Evolutionary conservation across 2,888 invertebrate species (phyloP).

Genomic region (Teinopalpus imperialis): DNA sequence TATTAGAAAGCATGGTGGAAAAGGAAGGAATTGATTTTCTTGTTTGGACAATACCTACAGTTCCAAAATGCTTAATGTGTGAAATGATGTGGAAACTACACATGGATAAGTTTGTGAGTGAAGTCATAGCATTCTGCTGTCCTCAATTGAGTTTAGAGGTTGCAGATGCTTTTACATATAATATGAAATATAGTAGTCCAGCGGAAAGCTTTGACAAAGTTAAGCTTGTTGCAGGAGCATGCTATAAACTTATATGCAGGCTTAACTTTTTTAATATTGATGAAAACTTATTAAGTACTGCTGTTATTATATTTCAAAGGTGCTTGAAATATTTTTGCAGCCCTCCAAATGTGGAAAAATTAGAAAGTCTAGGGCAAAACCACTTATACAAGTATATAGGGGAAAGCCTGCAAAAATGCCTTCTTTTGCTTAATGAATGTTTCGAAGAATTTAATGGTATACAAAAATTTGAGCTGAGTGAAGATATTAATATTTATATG

Average conservation of each 20-base stretch:
- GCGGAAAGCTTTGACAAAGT: constrained; percentile 49
- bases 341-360: constrained; percentile 54
- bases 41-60: constrained; percentile 61
- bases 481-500: constrained; percentile 47
- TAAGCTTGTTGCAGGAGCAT: constrained; percentile 46
- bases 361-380: constrained; percentile 49
- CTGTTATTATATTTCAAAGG: constrained; percentile 49
- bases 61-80: constrained; percentile 62
- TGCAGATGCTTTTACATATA: constrained; percentile 50
- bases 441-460: constrained; percentile 40
- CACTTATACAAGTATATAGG: constrained; percentile 58
- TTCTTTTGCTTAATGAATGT: constrained; percentile 47
- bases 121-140: constrained; percentile 53
- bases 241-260: constrained; percentile 55
- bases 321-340: constrained; percentile 53
- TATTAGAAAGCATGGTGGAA: constrained; percentile 53
- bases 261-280: constrained; percentile 51
- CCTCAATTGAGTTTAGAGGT: constrained; percentile 60
- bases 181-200: constrained; percentile 61
- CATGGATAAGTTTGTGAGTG: constrained; percentile 57
- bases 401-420: constrained; percentile 45
- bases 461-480: constrained; percentile 40
- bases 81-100: constrained; percentile 63
- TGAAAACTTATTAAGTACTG: constrained; percentile 36
- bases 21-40: constrained; percentile 55